Percentiles rank a stretch among this genome's conserved stretches.
These are phyloP conservation scores for Philypnodon macrostomus DNA, from an alignment of 2,797 vertebrate species.

Conservation along the genomic window DNA sequence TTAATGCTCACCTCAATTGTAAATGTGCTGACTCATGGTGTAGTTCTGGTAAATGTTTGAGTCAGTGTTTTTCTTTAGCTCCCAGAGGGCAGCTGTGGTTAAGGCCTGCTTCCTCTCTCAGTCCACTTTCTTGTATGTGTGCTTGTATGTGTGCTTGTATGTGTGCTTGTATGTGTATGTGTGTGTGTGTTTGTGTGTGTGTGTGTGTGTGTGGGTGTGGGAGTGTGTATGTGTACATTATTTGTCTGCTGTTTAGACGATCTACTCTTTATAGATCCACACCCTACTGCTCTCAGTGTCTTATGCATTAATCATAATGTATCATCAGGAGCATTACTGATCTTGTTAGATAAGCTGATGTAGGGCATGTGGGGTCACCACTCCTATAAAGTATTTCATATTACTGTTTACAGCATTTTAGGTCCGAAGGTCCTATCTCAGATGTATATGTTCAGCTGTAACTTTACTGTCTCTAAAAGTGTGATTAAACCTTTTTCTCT, in stretches of 20 bases:
- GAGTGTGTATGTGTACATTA: conserved; percentile 13
- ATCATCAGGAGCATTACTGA: conserved; percentile 1
- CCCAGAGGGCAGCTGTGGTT: conserved; percentile 36
- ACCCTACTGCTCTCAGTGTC: conserved; percentile 3
- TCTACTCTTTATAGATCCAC: conserved; percentile 27
- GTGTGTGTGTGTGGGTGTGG: conserved; percentile 21
- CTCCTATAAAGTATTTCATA: too few species aligned
- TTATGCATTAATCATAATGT: conserved; percentile 32
- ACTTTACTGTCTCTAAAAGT: background rate
- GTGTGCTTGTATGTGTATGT: conserved; percentile 13
- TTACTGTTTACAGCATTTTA: conserved; percentile 4
- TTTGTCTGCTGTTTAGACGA: conserved; percentile 13
- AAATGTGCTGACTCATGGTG: conserved; percentile 48
- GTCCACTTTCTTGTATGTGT: conserved; percentile 22
- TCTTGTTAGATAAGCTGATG: conserved; percentile 16
- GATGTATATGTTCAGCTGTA: background rate
- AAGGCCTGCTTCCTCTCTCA: conserved; percentile 25
- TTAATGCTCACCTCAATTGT: conserved; percentile 2
- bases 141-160: conserved; percentile 10
- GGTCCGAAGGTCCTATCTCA: background rate
- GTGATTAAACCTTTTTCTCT: too few species aligned
- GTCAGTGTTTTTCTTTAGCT: conserved; percentile 43
- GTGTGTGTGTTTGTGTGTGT: conserved; percentile 1
- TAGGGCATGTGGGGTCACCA: too few species aligned
- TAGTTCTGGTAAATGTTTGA: conserved; percentile 46